phyloP scores from a whole-genome alignment of 2,888 invertebrate species.

The Metellina segmentata region DNA sequence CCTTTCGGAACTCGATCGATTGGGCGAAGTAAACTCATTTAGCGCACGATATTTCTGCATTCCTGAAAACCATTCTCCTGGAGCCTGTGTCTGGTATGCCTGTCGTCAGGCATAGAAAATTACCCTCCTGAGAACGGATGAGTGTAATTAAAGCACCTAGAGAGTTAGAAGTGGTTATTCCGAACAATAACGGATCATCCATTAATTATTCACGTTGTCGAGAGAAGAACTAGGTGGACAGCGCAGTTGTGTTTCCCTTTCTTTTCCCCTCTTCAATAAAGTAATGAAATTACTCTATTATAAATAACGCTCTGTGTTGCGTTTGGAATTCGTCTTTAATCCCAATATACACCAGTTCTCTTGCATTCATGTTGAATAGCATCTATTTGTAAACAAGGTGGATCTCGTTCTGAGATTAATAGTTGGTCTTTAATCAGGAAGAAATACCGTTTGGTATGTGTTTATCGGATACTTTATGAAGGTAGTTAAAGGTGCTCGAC shows the following conservation, averaged over 20 bases:
- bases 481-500: too few relatives aligned
- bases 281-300: background rate
- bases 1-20: slow-evolving; percentile 6
- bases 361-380: too few relatives aligned
- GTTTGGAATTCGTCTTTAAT: too few relatives aligned
- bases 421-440: too few relatives aligned
- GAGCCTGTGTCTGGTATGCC: background rate
- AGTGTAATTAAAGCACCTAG: slow-evolving; percentile 29
- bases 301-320: background rate
- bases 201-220: slow-evolving; percentile 17
- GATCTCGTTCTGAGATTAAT: too few relatives aligned
- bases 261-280: background rate
- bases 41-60: background rate
- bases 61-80: slow-evolving; percentile 1
- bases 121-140: slow-evolving; percentile 3
- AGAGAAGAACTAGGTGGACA: too few relatives aligned
- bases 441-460: too few relatives aligned
- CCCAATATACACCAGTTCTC: too few relatives aligned
- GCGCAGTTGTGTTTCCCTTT: background rate
- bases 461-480: too few relatives aligned
- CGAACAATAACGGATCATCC: background rate
- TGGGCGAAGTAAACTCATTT: background rate
- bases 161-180: slow-evolving; percentile 19
- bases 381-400: too few relatives aligned
- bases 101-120: background rate